Evolutionary conservation across 2,797 vertebrate genomes (phyloP).

Genomic region (Pangasius macronema): DNA sequence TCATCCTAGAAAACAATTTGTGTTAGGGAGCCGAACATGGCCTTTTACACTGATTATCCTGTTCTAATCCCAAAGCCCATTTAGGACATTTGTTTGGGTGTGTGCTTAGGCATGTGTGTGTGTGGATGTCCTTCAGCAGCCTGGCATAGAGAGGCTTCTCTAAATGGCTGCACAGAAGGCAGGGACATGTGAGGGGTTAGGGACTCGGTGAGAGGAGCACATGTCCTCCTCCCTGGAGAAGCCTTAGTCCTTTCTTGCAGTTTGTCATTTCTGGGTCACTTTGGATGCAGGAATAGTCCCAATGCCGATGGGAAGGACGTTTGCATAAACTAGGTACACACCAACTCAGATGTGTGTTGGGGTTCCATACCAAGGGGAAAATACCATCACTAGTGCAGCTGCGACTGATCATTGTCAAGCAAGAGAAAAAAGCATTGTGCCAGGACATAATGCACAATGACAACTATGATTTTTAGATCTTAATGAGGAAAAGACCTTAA

Average conservation of each 20-base stretch:
- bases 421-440: not conserved
- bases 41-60: slow-evolving; percentile 31
- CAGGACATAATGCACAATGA: not conserved
- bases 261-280: slow-evolving; percentile 60
- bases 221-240: slow-evolving; percentile 51
- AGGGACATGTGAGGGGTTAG: slow-evolving; percentile 46
- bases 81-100: slow-evolving; percentile 32
- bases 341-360: slow-evolving; percentile 19
- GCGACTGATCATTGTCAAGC: not conserved
- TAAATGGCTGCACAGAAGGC: slow-evolving; percentile 47
- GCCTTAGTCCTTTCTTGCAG: slow-evolving; percentile 41
- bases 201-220: slow-evolving; percentile 35
- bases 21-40: slow-evolving; percentile 44
- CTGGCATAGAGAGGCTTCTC: slow-evolving; percentile 38
- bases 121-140: slow-evolving; percentile 50
- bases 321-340: slow-evolving; percentile 42
- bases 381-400: not conserved
- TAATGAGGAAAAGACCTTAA: not conserved
- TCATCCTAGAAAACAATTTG: slow-evolving; percentile 12
- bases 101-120: slow-evolving; percentile 13
- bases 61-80: slow-evolving; percentile 44
- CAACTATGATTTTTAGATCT: not conserved
- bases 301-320: slow-evolving; percentile 57
- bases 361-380: not conserved
- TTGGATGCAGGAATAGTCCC: slow-evolving; percentile 47